Evolutionary conservation across 2,888 invertebrate genomes (phyloP).

Genomic region (Apoda limacodes): DNA sequence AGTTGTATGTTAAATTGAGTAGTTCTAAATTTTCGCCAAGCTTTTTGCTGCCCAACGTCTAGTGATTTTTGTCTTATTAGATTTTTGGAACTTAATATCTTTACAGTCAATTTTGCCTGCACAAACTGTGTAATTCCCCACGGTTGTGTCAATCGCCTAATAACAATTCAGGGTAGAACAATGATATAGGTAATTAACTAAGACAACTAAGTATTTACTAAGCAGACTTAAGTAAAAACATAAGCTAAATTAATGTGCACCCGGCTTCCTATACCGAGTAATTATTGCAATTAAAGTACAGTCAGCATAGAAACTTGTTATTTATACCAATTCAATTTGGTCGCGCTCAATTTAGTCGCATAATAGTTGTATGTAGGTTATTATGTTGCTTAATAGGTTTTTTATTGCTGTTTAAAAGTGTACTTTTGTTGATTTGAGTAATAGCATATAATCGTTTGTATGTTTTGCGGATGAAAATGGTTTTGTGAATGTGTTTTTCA

Average conservation of each 20-base stretch:
- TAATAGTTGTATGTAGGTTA: neutral
- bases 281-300: conserved; percentile 61
- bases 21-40: too few species aligned
- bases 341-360: conserved; percentile 29
- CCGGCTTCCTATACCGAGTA: conserved; percentile 62
- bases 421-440: too few species aligned
- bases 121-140: conserved; percentile 37
- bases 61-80: too few species aligned
- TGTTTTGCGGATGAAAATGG: too few species aligned
- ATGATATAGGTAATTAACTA: conserved; percentile 59
- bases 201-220: conserved; percentile 63
- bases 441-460: too few species aligned
- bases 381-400: neutral
- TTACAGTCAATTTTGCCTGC: conserved; percentile 36
- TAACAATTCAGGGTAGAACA: conserved; percentile 45
- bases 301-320: conserved; percentile 35
- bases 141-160: conserved; percentile 46
- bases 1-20: too few species aligned
- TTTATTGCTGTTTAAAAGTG: neutral
- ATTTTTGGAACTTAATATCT: too few species aligned
- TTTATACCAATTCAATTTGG: conserved; percentile 24
- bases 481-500: too few species aligned
- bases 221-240: conserved; percentile 53
- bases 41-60: too few species aligned
- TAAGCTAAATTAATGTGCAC: conserved; percentile 57